These are phyloP conservation scores for Cryptus viduatorius DNA, from an alignment of 2,888 invertebrate species.

Conservation along the genomic window DNA sequence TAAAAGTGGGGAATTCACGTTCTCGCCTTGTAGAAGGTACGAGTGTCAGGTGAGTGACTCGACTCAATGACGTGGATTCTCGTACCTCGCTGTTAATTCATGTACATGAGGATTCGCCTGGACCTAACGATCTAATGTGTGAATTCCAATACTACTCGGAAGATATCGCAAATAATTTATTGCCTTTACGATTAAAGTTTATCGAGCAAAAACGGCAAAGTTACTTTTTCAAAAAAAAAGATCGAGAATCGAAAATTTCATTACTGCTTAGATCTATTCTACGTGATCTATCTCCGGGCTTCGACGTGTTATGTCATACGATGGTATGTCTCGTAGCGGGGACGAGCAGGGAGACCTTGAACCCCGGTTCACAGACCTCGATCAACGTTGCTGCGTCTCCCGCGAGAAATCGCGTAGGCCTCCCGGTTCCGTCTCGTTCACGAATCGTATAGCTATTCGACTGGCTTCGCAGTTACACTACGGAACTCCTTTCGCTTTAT, in stretches of 20 bases:
- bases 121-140: too few relatives aligned
- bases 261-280: not conserved
- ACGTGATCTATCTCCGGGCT: constrained; percentile 4
- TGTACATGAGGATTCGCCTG: not conserved
- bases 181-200: not conserved
- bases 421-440: constrained; percentile 52
- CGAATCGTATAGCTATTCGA: constrained; percentile 55
- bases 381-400: constrained; percentile 50
- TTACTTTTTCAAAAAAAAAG: not conserved
- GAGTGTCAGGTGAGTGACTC: constrained; percentile 9
- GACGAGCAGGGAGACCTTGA: constrained; percentile 58
- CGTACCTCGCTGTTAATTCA: constrained; percentile 14
- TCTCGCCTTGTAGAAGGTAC: constrained; percentile 5
- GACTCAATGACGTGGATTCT: constrained; percentile 48
- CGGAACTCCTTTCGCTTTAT: not conserved
- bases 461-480: constrained; percentile 34
- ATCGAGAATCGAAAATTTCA: not conserved
- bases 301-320: constrained; percentile 56
- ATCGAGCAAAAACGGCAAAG: not conserved
- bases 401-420: constrained; percentile 53
- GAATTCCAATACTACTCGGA: too few relatives aligned
- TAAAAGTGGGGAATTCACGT: constrained; percentile 23
- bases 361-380: constrained; percentile 67
- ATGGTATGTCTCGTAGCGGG: constrained; percentile 42
- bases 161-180: not conserved